Percentiles rank a stretch among this genome's conserved stretches.
Conservation (phyloP, 1,140 invertebrate genomes). For the Drosophila sechellia region DNA sequence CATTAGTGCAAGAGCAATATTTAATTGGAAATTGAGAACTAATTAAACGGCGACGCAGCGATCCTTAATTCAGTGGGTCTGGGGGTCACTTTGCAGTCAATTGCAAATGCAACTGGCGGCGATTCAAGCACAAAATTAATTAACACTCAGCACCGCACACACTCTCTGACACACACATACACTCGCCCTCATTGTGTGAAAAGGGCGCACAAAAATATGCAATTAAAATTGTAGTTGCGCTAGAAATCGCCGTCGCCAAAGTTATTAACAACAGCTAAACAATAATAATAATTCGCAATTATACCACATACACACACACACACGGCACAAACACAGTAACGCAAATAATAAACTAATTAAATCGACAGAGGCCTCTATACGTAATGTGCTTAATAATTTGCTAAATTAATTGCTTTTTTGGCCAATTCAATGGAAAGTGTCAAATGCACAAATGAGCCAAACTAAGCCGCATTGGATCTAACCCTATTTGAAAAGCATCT, state of each 20-base stretch:
- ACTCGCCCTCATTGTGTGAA: constrained; percentile 15
- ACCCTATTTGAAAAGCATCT: constrained; percentile 10
- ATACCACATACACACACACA: constrained; percentile 19
- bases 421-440: constrained; percentile 24
- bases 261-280: constrained; percentile 75
- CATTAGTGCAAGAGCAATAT: constrained; percentile 78
- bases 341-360: constrained; percentile 80
- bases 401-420: constrained; percentile 36
- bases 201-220: constrained; percentile 61
- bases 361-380: constrained; percentile 62
- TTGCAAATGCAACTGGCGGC: constrained; percentile 74
- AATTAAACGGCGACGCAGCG: constrained; percentile 65
- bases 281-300: constrained; percentile 68
- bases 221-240: constrained; percentile 65
- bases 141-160: constrained; percentile 63
- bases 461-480: constrained; percentile 7
- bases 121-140: constrained; percentile 78
- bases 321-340: constrained; percentile 18
- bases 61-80: constrained; percentile 11
- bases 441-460: constrained; percentile 18
- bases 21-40: constrained; percentile 75
- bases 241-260: constrained; percentile 58
- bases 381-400: constrained; percentile 60
- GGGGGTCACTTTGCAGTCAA: constrained; percentile 41
- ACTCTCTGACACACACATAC: constrained; percentile 21